Evolutionary conservation across 1,140 invertebrate species (phyloP).

Genomic region (Penaeus japonicus): DNA sequence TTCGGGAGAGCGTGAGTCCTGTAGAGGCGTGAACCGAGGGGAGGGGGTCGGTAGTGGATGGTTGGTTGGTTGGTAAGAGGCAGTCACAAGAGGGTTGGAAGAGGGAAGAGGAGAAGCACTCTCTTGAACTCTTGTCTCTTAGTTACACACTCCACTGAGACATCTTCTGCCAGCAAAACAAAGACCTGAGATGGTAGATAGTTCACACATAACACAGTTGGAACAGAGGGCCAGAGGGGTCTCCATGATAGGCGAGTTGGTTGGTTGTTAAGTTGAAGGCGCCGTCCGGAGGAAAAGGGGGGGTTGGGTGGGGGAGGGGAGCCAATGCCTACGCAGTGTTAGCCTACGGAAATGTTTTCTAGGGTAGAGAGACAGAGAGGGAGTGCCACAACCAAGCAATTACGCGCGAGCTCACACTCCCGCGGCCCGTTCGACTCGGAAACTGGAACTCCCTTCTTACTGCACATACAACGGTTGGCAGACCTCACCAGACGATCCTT

Average conservation of each 20-base stretch:
- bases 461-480: background rate
- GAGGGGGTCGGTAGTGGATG: background rate
- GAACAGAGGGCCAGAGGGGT: background rate
- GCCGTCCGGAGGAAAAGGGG: background rate
- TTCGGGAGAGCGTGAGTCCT: background rate
- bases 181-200: background rate
- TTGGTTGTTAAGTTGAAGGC: background rate
- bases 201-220: background rate
- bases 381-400: background rate
- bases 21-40: background rate
- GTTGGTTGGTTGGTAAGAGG: too few species aligned
- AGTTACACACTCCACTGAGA: background rate
- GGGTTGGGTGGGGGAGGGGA: background rate
- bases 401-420: background rate
- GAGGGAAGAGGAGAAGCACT: background rate
- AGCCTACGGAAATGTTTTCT: too few species aligned
- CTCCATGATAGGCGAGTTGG: background rate
- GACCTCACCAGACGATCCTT: background rate
- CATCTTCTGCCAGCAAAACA: background rate
- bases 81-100: background rate
- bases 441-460: background rate
- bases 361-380: background rate
- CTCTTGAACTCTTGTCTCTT: background rate
- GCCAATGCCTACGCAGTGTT: background rate
- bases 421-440: background rate